Evolutionary conservation across 2,113 vertebrate genomes (phyloP).

Genomic region (Connochaetes taurinus): DNA sequence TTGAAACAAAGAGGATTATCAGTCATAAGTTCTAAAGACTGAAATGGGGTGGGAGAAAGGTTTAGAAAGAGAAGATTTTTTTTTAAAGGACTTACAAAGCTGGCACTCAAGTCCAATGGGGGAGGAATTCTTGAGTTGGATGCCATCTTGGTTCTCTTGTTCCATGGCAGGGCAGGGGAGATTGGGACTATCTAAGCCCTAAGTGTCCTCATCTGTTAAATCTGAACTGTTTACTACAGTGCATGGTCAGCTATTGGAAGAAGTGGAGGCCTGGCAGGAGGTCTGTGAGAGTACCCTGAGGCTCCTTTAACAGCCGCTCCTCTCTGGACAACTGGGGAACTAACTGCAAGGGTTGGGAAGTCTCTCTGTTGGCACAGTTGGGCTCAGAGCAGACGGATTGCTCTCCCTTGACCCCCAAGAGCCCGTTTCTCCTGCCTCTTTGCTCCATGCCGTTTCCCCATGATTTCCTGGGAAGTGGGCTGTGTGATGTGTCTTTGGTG

Average conservation of each 20-base stretch:
- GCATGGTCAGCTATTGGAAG: fast-evolving
- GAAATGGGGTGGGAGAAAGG: slow-evolving; percentile 33
- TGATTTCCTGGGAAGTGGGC: not conserved
- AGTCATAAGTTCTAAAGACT: slow-evolving; percentile 68
- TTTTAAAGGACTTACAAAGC: not conserved
- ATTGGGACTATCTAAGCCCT: not conserved
- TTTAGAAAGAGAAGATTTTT: slow-evolving; percentile 6
- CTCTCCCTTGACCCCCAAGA: fast-evolving
- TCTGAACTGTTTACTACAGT: not conserved
- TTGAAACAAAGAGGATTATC: slow-evolving; percentile 74
- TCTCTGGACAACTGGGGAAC: not conserved
- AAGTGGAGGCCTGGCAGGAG: not conserved
- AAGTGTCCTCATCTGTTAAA: not conserved
- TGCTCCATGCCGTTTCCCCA: fast-evolving
- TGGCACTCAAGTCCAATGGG: not conserved
- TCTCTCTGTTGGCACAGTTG: not conserved
- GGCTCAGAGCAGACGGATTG: not conserved
- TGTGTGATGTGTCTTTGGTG: not conserved
- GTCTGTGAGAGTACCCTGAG: not conserved
- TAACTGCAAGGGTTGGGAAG: not conserved
- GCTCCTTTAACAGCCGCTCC: not conserved
- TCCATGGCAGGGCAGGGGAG: fast-evolving
- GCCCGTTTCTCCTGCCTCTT: fast-evolving
- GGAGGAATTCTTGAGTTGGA: not conserved
- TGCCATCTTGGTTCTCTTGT: not conserved